Conservation (phyloP, 2,113 vertebrate genomes). For the Oreochromis niloticus region DNA sequence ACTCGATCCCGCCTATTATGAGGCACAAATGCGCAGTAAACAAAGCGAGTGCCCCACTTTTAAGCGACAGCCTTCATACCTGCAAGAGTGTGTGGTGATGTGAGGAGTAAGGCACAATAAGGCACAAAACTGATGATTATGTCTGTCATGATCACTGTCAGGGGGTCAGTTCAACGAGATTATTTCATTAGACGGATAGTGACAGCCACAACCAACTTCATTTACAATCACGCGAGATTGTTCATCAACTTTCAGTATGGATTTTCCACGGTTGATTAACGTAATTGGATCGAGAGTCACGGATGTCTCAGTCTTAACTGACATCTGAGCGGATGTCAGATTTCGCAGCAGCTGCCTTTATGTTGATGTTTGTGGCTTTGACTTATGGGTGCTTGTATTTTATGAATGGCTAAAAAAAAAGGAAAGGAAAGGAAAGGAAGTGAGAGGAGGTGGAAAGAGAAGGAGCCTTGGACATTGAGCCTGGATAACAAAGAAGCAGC, state of each 20-base stretch:
- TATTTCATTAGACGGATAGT: constrained; percentile 58
- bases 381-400: background rate
- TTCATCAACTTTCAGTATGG: constrained; percentile 66
- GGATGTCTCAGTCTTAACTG: constrained; percentile 48
- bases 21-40: background rate
- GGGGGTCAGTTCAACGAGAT: constrained; percentile 58
- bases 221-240: constrained; percentile 56
- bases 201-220: constrained; percentile 62
- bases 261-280: constrained; percentile 66
- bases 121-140: constrained; percentile 28
- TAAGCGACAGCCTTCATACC: background rate
- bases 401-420: background rate
- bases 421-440: background rate
- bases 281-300: constrained; percentile 62
- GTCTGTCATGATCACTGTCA: constrained; percentile 52
- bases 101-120: background rate
- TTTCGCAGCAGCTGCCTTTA: background rate
- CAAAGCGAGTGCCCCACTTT: background rate
- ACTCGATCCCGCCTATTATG: background rate
- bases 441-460: background rate
- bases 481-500: constrained; percentile 18
- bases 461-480: background rate
- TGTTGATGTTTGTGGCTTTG: background rate
- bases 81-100: background rate
- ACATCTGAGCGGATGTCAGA: constrained; percentile 17